Percentiles rank a stretch among this genome's conserved stretches.
phyloP scores from a whole-genome alignment of 1,140 invertebrate species.

The Caerostris darwini region DNA sequence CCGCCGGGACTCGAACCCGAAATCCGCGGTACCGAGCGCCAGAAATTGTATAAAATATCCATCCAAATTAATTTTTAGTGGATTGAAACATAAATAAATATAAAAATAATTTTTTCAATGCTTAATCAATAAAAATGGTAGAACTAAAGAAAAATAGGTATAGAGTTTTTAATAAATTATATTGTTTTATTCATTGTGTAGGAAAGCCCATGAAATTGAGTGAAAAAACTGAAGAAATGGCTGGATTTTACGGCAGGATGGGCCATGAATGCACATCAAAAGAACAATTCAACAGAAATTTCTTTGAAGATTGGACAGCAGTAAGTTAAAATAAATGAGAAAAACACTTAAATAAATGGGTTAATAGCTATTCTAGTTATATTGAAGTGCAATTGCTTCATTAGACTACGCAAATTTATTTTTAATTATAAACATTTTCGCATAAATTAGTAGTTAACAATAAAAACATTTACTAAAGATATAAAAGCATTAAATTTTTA shows the following conservation, averaged over 20 bases:
- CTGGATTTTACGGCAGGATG: constrained; percentile 98
- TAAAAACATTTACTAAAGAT: too few relatives aligned
- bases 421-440: too few relatives aligned
- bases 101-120: not conserved
- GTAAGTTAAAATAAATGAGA: constrained; percentile 78
- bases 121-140: not conserved
- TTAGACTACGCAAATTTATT: too few relatives aligned
- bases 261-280: constrained; percentile 99
- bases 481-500: too few relatives aligned
- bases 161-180: not conserved
- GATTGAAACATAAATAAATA: too few relatives aligned
- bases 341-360: too few relatives aligned
- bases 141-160: not conserved
- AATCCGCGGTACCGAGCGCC: too few relatives aligned
- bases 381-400: too few relatives aligned
- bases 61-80: not conserved
- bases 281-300: constrained; percentile 97
- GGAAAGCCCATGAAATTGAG: constrained; percentile 91
- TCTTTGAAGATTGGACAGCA: constrained; percentile 91
- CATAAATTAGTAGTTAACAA: too few relatives aligned
- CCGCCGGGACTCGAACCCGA: too few relatives aligned
- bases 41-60: not conserved
- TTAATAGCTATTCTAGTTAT: too few relatives aligned
- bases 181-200: constrained; percentile 79
- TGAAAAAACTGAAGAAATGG: constrained; percentile 95